Conservation (phyloP, 37 sponge, comb jelly and placozoan genomes). For the Bolinopsis microptera region DNA sequence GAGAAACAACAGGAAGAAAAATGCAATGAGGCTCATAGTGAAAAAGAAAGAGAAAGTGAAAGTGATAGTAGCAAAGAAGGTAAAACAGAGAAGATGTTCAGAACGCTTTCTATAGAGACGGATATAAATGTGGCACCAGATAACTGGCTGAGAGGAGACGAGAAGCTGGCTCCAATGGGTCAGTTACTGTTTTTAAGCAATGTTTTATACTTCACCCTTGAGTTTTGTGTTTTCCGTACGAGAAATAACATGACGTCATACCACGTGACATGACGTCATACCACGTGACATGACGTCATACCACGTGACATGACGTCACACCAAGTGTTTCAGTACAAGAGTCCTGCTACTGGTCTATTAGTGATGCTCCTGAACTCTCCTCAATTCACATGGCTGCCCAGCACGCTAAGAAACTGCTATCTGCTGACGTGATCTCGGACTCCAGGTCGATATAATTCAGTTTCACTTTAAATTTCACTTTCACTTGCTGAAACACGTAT, state of each 20-base stretch:
- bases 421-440: constrained; percentile 50
- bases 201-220: no score
- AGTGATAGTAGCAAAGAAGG: neutral
- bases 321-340: constrained; percentile 22
- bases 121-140: constrained; percentile 31
- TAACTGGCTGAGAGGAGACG: constrained; percentile 56
- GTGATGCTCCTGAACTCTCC: constrained; percentile 52
- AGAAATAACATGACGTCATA: no score
- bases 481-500: no score
- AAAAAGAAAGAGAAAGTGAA: neutral
- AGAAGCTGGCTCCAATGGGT: neutral
- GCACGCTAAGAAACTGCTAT: constrained; percentile 30
- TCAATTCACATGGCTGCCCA: constrained; percentile 45
- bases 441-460: constrained; percentile 6
- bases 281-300: neutral
- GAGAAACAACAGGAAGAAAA: neutral
- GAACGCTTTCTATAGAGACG: constrained; percentile 37
- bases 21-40: neutral
- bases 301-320: neutral
- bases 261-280: neutral
- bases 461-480: no score
- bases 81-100: neutral
- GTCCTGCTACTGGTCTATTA: constrained; percentile 27
- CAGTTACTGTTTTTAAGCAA: neutral
- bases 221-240: no score